phyloP scores from a whole-genome alignment of 2,113 vertebrate species.

The Notarius quadriscutis region DNA sequence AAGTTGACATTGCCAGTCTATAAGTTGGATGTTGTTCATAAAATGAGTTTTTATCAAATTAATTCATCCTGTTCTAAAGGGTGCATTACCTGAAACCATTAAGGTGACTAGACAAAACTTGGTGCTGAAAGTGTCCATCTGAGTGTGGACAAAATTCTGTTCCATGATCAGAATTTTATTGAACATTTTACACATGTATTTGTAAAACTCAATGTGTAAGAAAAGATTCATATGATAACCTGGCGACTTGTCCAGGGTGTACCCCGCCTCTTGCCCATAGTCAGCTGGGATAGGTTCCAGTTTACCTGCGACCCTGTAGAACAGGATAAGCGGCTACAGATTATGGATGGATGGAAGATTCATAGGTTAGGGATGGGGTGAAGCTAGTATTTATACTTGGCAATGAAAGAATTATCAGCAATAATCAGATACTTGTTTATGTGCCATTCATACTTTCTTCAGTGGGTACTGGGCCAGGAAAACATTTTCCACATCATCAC shows the following conservation, averaged over 20 bases:
- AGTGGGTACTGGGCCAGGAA: not conserved
- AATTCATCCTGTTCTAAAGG: not conserved
- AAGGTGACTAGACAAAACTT: not conserved
- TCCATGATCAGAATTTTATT: not conserved
- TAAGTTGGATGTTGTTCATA: not conserved
- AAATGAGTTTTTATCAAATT: not conserved
- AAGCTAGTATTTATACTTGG: not conserved
- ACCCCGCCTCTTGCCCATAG: too few species aligned
- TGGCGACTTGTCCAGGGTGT: too few species aligned
- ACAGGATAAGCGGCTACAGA: too few species aligned
- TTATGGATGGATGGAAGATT: not conserved
- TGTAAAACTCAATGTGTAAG: not conserved
- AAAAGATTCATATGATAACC: too few species aligned
- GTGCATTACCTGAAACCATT: not conserved
- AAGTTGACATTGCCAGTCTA: not conserved
- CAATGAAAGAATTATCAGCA: not conserved
- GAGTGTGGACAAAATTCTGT: not conserved
- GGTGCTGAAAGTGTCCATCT: not conserved
- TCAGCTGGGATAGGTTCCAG: too few species aligned
- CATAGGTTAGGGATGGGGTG: not conserved
- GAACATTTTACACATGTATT: not conserved
- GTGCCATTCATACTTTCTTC: not conserved
- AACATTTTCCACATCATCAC: too few species aligned
- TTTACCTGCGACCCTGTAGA: too few species aligned
- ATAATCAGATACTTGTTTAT: not conserved